Evolutionary conservation across 2,113 vertebrate genomes (phyloP).

Genomic region (Seriola rivoliana): DNA sequence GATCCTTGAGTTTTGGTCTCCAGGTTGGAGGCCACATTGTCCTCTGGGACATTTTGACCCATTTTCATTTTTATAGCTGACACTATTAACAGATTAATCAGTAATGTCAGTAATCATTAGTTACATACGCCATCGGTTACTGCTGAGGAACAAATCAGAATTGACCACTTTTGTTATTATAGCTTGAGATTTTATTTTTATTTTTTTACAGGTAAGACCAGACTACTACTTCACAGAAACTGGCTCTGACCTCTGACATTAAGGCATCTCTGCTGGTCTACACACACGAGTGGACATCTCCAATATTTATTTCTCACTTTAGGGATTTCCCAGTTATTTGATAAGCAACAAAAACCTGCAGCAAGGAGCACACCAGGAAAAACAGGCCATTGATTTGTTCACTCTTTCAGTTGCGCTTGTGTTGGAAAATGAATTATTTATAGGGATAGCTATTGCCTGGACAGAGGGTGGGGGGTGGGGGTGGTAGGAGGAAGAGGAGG

Average conservation of each 20-base stretch:
- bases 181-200: too few relatives aligned
- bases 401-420: conserved; percentile 8
- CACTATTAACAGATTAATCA: too few relatives aligned
- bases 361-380: not conserved
- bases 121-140: too few relatives aligned
- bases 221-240: too few relatives aligned
- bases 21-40: too few relatives aligned
- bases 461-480: conserved; percentile 5
- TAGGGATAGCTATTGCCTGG: conserved; percentile 40
- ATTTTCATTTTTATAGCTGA: too few relatives aligned
- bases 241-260: conserved; percentile 23
- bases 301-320: conserved; percentile 28
- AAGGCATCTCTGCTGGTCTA: not conserved
- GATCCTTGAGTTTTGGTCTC: too few relatives aligned
- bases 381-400: conserved; percentile 14
- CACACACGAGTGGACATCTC: conserved; percentile 6
- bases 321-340: conserved; percentile 28
- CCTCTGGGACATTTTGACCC: too few relatives aligned
- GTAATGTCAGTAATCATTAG: too few relatives aligned
- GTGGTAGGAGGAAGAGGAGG: conserved; percentile 21
- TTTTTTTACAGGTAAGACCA: too few relatives aligned
- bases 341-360: conserved; percentile 6
- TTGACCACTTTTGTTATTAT: too few relatives aligned
- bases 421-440: conserved; percentile 69
- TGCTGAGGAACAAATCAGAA: not conserved